These are phyloP conservation scores for Periparus ater DNA, from an alignment of 2,797 vertebrate species.

Conservation along the genomic window DNA sequence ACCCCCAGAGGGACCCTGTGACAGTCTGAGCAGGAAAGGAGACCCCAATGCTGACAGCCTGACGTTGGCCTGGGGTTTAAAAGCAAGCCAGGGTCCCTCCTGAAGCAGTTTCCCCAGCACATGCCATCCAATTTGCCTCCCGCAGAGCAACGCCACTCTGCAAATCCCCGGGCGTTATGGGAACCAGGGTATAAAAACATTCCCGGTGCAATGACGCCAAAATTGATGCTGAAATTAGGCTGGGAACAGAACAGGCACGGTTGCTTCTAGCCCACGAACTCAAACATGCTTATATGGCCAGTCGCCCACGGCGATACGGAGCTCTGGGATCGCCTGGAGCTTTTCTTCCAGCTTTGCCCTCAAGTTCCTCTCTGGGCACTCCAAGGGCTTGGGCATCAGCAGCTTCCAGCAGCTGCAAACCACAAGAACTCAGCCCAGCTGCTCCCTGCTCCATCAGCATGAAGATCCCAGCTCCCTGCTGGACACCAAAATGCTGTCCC, in stretches of 20 bases:
- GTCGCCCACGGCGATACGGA: background rate
- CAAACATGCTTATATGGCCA: background rate
- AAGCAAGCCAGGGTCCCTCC: background rate
- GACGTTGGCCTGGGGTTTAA: background rate
- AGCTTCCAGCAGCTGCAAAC: background rate
- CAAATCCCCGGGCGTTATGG: background rate
- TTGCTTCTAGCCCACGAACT: background rate
- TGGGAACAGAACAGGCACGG: background rate
- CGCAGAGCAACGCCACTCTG: background rate
- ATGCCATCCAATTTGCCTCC: background rate
- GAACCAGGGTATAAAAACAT: constrained; percentile 26
- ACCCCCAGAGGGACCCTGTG: background rate
- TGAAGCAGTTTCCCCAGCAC: background rate
- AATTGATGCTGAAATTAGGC: constrained; percentile 42
- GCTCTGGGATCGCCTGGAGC: background rate
- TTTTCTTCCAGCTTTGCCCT: background rate
- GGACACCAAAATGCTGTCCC: background rate
- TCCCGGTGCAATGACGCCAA: background rate
- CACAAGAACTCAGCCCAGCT: background rate
- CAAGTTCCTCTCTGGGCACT: background rate
- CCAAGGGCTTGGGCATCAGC: background rate
- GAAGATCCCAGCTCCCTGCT: background rate
- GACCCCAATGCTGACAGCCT: rapidly evolving
- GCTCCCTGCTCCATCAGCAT: background rate
- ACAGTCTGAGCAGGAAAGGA: rapidly evolving